Conservation (phyloP, 2,888 invertebrate genomes). For the Tetanocera ferruginea region DNA sequence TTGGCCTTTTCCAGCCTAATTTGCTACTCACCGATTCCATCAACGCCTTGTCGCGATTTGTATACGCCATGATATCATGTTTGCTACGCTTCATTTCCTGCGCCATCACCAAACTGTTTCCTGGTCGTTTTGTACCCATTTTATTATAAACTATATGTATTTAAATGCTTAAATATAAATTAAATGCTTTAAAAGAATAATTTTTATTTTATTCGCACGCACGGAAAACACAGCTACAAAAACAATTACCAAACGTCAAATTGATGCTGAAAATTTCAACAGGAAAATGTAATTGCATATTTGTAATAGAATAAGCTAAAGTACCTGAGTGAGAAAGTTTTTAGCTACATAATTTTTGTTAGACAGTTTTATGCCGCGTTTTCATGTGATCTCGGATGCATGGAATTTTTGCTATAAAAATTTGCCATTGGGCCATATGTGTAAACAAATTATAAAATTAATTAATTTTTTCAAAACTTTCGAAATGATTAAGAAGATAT, state of each 20-base stretch:
- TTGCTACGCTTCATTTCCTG: slow-evolving; percentile 77
- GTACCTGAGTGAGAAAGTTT: no score
- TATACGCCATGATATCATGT: slow-evolving; percentile 79
- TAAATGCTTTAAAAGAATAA: background rate
- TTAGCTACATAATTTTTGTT: no score
- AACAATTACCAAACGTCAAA: background rate
- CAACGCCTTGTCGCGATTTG: slow-evolving; percentile 82
- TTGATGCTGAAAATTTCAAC: background rate
- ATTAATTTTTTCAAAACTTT: no score
- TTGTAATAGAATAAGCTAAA: background rate
- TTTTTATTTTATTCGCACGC: background rate
- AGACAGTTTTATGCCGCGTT: no score
- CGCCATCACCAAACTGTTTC: slow-evolving; percentile 62
- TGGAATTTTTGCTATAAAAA: no score
- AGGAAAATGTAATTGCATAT: background rate
- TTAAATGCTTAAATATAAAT: background rate
- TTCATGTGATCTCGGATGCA: no score
- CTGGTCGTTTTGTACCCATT: slow-evolving; percentile 50
- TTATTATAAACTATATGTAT: background rate
- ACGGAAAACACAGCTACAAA: no score
- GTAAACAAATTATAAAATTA: no score
- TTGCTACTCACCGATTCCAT: slow-evolving; percentile 76
- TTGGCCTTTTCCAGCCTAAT: background rate
- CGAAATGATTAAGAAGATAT: no score
- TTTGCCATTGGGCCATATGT: no score